These are phyloP conservation scores for Cryptocheilus praepositus DNA, from an alignment of 2,888 invertebrate species.

Conservation along the genomic window DNA sequence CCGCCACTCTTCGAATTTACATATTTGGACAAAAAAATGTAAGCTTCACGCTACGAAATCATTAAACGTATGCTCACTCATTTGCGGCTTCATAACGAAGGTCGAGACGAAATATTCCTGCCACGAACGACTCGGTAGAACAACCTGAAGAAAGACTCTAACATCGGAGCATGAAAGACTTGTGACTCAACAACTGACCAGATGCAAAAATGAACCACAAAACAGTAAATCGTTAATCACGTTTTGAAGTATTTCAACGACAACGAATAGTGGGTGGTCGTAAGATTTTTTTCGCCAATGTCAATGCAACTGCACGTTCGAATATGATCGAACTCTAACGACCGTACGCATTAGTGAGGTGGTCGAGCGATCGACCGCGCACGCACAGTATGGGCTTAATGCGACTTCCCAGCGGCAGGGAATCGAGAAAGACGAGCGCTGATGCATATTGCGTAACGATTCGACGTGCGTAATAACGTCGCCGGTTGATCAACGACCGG, in stretches of 20 bases:
- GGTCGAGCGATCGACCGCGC: constrained; percentile 52
- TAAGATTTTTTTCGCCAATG: too few species aligned
- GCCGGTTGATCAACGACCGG: constrained; percentile 11
- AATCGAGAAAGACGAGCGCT: constrained; percentile 1
- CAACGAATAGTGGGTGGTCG: too few species aligned
- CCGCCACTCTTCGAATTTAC: too few species aligned
- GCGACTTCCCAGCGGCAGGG: constrained; percentile 33
- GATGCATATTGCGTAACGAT: constrained; percentile 48
- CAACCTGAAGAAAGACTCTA: too few species aligned
- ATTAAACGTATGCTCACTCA: constrained; percentile 28
- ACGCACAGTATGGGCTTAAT: constrained; percentile 38
- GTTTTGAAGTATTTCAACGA: too few species aligned
- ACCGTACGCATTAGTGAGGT: constrained; percentile 58
- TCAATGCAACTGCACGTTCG: constrained; percentile 5
- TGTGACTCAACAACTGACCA: too few species aligned
- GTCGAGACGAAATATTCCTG: constrained; percentile 19
- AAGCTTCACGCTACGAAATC: constrained; percentile 18
- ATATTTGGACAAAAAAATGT: constrained; percentile 5
- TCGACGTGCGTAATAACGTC: constrained; percentile 47
- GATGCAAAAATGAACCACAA: too few species aligned
- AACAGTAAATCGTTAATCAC: too few species aligned
- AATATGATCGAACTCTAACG: constrained; percentile 58
- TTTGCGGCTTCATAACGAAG: constrained; percentile 55
- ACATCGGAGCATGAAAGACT: too few species aligned
- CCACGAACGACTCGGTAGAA: too few species aligned